phyloP scores from a whole-genome alignment of 2,113 vertebrate species.

The Gadus chalcogrammus region DNA sequence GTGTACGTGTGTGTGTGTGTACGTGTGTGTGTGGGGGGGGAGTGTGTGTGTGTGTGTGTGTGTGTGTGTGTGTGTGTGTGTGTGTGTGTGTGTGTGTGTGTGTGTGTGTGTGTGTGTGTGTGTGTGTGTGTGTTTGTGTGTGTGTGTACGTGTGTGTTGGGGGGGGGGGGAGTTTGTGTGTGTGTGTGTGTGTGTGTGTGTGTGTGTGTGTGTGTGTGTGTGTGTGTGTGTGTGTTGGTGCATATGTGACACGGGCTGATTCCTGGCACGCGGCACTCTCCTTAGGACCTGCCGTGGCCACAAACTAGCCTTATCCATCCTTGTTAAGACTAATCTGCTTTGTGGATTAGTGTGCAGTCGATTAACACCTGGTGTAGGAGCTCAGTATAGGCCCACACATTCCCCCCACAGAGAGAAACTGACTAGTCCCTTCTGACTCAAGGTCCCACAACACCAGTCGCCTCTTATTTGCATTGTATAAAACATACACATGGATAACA shows the following conservation, averaged over 20 bases:
- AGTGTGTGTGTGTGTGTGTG: not conserved
- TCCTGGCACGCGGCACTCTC: slow-evolving; percentile 35
- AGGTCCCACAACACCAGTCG: not conserved
- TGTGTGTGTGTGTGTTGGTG: not conserved
- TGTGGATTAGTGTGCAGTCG: slow-evolving; percentile 39
- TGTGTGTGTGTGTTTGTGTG: no score
- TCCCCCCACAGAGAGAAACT: slow-evolving; percentile 6
- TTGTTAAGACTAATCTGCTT: slow-evolving; percentile 48
- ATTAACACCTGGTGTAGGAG: slow-evolving; percentile 26
- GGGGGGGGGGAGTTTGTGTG: no score
- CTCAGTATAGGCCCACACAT: slow-evolving; percentile 12
- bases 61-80: slow-evolving; percentile 6
- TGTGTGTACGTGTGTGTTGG: not conserved
- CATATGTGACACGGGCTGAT: slow-evolving; percentile 38
- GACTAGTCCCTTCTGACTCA: not conserved
- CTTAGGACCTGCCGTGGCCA: slow-evolving; percentile 40
- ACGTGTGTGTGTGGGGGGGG: no score
- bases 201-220: not conserved
- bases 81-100: no score
- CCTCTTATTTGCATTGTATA: slow-evolving; percentile 20
- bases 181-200: no score
- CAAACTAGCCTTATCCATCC: slow-evolving; percentile 41
- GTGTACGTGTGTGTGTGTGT: no score
- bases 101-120: no score
- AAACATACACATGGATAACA: slow-evolving; percentile 21